Evolutionary conservation across 2,797 vertebrate genomes (phyloP), one percentile per base, ranked within the genome.

Genomic region (Pseudochromis fuscus): DNA sequence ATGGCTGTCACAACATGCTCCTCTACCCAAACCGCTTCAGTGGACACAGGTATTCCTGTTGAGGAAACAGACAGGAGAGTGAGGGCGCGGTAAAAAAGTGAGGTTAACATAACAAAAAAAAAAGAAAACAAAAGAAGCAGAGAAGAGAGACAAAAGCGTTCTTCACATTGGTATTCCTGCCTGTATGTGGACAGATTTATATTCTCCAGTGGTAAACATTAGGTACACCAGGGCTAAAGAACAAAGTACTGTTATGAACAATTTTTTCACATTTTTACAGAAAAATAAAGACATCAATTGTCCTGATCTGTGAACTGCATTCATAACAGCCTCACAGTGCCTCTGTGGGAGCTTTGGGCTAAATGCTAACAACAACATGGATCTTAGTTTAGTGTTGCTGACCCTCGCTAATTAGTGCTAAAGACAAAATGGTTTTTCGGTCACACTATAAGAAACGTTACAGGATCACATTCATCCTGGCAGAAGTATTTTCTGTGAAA

Each of bases 1-100:
- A 98, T 97, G 89, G 94, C 96, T 62, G 95, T 96, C 89, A 96
- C 95, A 77, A 96, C 96, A 95, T 99, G 96, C 91, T 97, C 95
- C 91, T 94, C 94, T 76, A 25, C 76, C 82, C 95, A 92, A 55
- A 89, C 94, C 91, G 88, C 93, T 96, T 93, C 25, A 87, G 88
- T 71, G 44, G 79, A 69, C 76, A 83, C 81, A 86, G 87, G 75
- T 74, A 31, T 56, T 77, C 90, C 91, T 92, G 85, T 42, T 19
- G 30, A 72, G 27, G 16, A 42, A 57, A 73, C 23, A 61, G 27
- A 57, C 3, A 31, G n/a, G 25, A 58, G 21, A 15, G 18, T 70
- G 18, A 40, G 9, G 25, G 18, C 7, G 51, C 38, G 13, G 11
- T n/a, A 37, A 64, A 55, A 67, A 18, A 15, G 23, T 7, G 30